These are phyloP conservation scores for Brachyalestes nurse DNA, from an alignment of 2,797 vertebrate species.

Conservation along the genomic window DNA sequence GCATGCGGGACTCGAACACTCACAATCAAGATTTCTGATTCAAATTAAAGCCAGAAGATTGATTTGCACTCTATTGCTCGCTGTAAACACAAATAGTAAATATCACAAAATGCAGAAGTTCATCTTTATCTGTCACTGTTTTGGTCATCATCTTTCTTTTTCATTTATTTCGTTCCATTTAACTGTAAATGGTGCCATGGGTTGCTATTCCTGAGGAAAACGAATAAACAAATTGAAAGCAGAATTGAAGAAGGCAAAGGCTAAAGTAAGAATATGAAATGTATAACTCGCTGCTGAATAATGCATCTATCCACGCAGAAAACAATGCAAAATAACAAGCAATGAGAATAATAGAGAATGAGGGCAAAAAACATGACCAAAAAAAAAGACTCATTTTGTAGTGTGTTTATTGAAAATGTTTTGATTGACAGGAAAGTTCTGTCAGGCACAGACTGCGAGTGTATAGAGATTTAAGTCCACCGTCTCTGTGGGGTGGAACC, in stretches of 20 bases:
- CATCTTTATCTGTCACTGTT: background rate
- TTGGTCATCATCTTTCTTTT: background rate
- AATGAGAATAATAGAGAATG: background rate
- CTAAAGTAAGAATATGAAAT: slow-evolving; percentile 9
- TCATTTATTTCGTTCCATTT: background rate
- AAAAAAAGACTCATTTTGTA: slow-evolving; percentile 69
- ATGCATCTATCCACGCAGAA: slow-evolving; percentile 2
- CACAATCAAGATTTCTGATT: background rate
- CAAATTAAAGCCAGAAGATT: background rate
- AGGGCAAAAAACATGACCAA: background rate
- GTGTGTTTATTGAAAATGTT: slow-evolving; percentile 86
- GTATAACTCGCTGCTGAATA: background rate
- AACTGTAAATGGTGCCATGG: slow-evolving; percentile 11
- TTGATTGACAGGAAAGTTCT: slow-evolving; percentile 73
- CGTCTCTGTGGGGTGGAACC: slow-evolving; percentile 33
- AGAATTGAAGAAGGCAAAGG: background rate
- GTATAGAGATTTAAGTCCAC: slow-evolving; percentile 46
- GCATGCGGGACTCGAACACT: slow-evolving; percentile 60
- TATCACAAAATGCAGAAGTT: background rate
- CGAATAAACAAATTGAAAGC: background rate
- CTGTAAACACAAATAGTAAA: background rate
- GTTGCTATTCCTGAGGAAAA: background rate
- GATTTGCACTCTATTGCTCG: background rate
- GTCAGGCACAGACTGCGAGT: slow-evolving; percentile 75
- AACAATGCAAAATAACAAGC: background rate